Base-by-base conservation (phyloP, 2,888 invertebrate species). In the Platycheirus rosarum region DNA sequence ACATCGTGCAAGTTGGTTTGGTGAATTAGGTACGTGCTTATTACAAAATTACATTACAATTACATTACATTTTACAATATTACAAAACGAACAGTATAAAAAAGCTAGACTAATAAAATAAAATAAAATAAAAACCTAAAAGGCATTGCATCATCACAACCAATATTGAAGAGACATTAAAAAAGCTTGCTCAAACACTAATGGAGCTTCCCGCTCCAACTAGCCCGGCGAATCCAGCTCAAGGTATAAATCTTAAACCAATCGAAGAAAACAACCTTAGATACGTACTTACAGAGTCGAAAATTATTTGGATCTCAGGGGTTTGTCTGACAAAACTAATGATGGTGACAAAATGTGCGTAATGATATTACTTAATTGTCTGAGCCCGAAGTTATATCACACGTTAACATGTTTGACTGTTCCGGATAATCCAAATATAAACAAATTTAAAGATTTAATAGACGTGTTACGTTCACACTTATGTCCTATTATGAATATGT, bases 371-470 rank as follows among this genome's bases (percentile, higher is more conserved):
- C 53, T 62, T 1, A 62, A 62, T 62, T 62, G 44, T 32, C 32
- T 62, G 14, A 32, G 46, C n/a, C 42, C 62, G 9, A 62, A 62
- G 11, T n/a, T n/a, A n/a, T n/a, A n/a, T 32, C 62, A 62, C 20
- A 32, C 40, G 0, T 23, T 62, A 18, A 42, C 62, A 1, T 46
- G 44, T 29, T 63, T 63, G 16, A 44, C 63, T 7, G 63, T 48
- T 16, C 62, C 63, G 3, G 46, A 63, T 32, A 46, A 32, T 20
- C 63, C 63, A 11, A 63, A 63, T 29, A 63, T 32, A 13, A 63
- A 48, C 18, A 46, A 23, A 23, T 23, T 23, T 23, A 13, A 46
- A 20, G 63, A 42, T 5, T 48, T 63, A 48, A 63, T 23, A 26
- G 9, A 32, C 1, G 32, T 48, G 9, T 44, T 44, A 18, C 44